These are phyloP conservation scores for Beris chalybata DNA, from an alignment of 2,888 invertebrate species.

Conservation along the genomic window DNA sequence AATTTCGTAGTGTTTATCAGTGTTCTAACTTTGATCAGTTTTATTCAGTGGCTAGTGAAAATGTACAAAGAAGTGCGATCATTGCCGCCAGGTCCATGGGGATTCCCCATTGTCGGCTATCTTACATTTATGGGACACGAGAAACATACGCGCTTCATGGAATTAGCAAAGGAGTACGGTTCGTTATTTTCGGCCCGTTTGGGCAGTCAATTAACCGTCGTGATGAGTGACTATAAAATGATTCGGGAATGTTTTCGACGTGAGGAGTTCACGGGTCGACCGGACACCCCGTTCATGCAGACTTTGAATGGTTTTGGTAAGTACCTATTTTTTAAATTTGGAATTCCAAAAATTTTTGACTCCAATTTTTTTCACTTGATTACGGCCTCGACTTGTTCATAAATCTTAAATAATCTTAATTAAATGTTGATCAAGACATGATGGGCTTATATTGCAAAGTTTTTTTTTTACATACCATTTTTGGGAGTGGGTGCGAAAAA, in stretches of 20 bases:
- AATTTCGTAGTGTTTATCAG: conserved; percentile 51
- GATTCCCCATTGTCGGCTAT: conserved; percentile 81
- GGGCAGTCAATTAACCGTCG: conserved; percentile 81
- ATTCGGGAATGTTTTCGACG: conserved; percentile 84
- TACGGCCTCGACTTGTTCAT: too few relatives aligned
- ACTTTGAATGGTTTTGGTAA: conserved; percentile 88
- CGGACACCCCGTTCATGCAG: conserved; percentile 81
- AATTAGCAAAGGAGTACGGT: conserved; percentile 77
- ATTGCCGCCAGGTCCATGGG: conserved; percentile 88
- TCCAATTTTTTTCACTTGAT: too few relatives aligned
- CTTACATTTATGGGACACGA: conserved; percentile 76
- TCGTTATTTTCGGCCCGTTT: conserved; percentile 78
- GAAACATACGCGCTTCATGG: conserved; percentile 76
- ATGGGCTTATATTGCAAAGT: too few relatives aligned
- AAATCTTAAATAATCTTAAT: too few relatives aligned
- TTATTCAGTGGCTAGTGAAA: conserved; percentile 52
- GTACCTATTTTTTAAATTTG: too few relatives aligned
- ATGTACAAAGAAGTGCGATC: conserved; percentile 52
- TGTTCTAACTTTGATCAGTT: conserved; percentile 50
- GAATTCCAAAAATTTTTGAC: neutral
- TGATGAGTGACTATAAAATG: conserved; percentile 82
- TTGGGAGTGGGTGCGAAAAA: too few relatives aligned
- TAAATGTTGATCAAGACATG: too few relatives aligned
- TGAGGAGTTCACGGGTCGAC: conserved; percentile 86
- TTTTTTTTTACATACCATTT: too few relatives aligned